These are phyloP conservation scores for Adelognathus sp. DNA, from an alignment of 2,888 invertebrate species.

Conservation along the genomic window DNA sequence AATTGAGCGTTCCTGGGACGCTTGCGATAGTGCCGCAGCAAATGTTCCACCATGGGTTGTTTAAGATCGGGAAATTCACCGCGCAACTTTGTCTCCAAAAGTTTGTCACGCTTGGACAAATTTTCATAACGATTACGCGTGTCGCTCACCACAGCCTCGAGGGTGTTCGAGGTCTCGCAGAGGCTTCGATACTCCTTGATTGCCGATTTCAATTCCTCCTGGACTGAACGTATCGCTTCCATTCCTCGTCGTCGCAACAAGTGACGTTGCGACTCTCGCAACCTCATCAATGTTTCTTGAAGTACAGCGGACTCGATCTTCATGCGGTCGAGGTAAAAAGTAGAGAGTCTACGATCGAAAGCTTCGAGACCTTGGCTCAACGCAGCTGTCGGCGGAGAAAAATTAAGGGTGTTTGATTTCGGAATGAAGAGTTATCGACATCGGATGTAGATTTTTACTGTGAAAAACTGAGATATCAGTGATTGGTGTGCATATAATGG, in stretches of 20 bases:
- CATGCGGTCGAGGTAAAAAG: constrained; percentile 83
- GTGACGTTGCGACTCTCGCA: constrained; percentile 79
- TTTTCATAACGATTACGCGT: constrained; percentile 68
- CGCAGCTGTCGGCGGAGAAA: constrained; percentile 66
- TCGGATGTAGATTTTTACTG: too few species aligned
- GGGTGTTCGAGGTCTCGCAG: constrained; percentile 41
- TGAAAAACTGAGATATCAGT: too few species aligned
- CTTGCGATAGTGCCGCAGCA: constrained; percentile 71
- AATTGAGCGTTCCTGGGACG: constrained; percentile 67
- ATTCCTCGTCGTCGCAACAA: constrained; percentile 31
- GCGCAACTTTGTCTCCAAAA: constrained; percentile 70
- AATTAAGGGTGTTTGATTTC: neutral
- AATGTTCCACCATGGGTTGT: constrained; percentile 71
- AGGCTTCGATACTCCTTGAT: constrained; percentile 77
- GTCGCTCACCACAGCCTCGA: constrained; percentile 67
- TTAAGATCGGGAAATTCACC: constrained; percentile 71
- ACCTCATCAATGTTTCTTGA: constrained; percentile 85
- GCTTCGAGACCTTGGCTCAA: constrained; percentile 84
- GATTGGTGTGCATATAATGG: too few species aligned
- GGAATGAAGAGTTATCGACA: neutral
- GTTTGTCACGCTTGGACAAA: constrained; percentile 69
- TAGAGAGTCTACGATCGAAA: constrained; percentile 84
- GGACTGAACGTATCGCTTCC: constrained; percentile 56
- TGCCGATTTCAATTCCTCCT: constrained; percentile 74
- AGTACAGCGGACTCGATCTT: constrained; percentile 87